These are phyloP conservation scores for Phrynosoma platyrhinos DNA, from an alignment of 2,113 vertebrate species.

Conservation along the genomic window DNA sequence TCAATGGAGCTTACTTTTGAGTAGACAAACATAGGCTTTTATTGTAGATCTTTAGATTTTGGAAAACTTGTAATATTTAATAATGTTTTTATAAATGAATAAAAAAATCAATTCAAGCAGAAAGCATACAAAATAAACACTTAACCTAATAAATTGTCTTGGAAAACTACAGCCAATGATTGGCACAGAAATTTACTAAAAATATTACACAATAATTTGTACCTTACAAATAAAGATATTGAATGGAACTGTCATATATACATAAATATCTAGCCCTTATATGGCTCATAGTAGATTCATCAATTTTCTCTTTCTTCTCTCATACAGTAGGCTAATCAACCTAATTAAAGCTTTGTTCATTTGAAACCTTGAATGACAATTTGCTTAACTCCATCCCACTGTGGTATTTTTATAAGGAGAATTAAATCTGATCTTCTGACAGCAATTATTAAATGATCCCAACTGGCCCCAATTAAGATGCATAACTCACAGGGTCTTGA, in stretches of 20 bases:
- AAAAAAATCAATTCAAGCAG: not conserved
- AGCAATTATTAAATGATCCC: constrained; percentile 99
- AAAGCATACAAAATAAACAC: not conserved
- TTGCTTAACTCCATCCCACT: constrained; percentile 98
- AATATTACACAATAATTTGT: constrained; percentile 41
- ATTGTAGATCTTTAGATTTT: constrained; percentile 22
- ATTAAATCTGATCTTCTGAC: constrained; percentile 99
- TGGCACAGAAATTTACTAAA: not conserved
- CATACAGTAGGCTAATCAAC: constrained; percentile 93
- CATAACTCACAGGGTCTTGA: constrained; percentile 87
- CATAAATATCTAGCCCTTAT: constrained; percentile 55
- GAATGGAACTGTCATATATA: constrained; percentile 61
- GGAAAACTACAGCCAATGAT: not conserved
- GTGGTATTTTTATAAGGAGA: constrained; percentile 96
- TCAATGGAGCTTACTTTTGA: not conserved
- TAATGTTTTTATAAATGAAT: not conserved
- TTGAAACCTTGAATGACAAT: constrained; percentile 98
- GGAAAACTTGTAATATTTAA: constrained; percentile 33
- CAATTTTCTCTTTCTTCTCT: constrained; percentile 83
- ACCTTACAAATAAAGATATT: constrained; percentile 68
- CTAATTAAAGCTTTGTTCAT: constrained; percentile 99
- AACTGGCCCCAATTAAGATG: constrained; percentile 98
- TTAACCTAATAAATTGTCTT: not conserved
- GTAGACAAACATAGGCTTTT: not conserved
- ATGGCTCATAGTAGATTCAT: constrained; percentile 79